These are phyloP conservation scores for Chloropsis cyanopogon DNA, from an alignment of 2,113 vertebrate species.

Conservation along the genomic window DNA sequence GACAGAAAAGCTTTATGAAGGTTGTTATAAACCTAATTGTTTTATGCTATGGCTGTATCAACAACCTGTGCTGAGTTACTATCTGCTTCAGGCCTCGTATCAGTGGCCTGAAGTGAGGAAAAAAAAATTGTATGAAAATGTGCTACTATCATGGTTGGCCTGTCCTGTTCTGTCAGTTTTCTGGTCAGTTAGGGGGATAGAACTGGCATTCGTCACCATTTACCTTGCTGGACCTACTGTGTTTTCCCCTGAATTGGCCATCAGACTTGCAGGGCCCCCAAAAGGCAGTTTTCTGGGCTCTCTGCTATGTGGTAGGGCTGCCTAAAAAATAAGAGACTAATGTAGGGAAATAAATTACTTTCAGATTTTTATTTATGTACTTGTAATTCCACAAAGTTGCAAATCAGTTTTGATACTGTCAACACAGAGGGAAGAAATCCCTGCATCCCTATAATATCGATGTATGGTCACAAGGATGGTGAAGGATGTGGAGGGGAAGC, in stretches of 20 bases:
- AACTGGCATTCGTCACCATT: background rate
- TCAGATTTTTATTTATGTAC: background rate
- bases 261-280: background rate
- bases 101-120: background rate
- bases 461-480: too few relatives aligned
- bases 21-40: background rate
- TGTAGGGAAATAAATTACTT: background rate
- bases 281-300: background rate
- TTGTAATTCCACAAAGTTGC: background rate
- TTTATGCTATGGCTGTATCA: background rate
- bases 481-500: background rate
- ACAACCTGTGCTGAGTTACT: background rate
- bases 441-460: accelerated
- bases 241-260: background rate
- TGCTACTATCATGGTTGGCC: background rate
- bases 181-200: too few relatives aligned
- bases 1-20: background rate
- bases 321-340: background rate
- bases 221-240: background rate
- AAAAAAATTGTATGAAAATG: accelerated
- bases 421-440: background rate
- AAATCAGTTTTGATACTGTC: background rate
- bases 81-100: background rate
- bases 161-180: background rate
- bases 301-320: background rate